These are phyloP conservation scores for Sialia sialis DNA, from an alignment of 2,113 vertebrate species.

Conservation along the genomic window DNA sequence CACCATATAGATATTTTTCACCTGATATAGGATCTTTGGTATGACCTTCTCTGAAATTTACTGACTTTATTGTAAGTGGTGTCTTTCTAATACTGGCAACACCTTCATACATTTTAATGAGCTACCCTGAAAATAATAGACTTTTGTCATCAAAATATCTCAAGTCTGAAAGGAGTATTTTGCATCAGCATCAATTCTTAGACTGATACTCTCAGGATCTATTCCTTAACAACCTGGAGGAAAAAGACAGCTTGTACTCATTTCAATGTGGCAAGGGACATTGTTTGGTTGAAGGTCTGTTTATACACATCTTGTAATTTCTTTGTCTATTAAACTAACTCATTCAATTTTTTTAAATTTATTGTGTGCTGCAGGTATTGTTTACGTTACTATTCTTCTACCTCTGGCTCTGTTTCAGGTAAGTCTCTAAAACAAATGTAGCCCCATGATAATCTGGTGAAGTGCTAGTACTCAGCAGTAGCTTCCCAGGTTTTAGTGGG, in stretches of 20 bases:
- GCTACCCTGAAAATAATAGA: constrained; percentile 27
- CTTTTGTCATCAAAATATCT: constrained; percentile 39
- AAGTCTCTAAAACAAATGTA: neutral
- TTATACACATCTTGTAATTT: neutral
- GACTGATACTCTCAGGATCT: neutral
- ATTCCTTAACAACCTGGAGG: neutral
- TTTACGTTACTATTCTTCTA: neutral
- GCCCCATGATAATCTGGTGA: neutral
- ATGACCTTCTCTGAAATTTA: constrained; percentile 48
- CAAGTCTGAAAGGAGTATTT: neutral
- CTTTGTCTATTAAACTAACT: neutral
- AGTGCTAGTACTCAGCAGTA: neutral
- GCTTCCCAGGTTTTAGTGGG: neutral
- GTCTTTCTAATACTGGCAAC: constrained; percentile 32
- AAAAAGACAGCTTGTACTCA: neutral
- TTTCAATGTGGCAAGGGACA: neutral
- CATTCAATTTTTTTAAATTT: neutral
- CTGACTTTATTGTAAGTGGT: constrained; percentile 31
- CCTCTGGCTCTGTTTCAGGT: neutral
- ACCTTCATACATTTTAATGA: constrained; percentile 60
- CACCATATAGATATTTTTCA: constrained; percentile 8
- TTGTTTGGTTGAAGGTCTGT: neutral
- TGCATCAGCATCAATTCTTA: neutral
- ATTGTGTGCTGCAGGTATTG: neutral
- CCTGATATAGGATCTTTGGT: neutral